Evolutionary conservation across 2,797 vertebrate species (phyloP).

Genomic region (Lepus townsendii): DNA sequence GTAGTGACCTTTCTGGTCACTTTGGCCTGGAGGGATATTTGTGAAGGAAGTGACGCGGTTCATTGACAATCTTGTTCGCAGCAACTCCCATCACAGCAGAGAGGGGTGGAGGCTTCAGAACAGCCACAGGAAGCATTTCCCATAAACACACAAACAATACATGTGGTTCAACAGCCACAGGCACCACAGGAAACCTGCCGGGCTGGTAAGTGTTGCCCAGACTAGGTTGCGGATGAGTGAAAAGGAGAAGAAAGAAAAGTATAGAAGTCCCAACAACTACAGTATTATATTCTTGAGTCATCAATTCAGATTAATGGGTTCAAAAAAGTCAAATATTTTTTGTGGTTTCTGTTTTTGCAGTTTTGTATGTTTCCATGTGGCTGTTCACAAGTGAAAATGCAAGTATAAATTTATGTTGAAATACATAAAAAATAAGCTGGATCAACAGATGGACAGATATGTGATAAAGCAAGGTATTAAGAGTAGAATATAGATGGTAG

Average conservation of each 20-base stretch:
- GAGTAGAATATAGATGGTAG: background rate
- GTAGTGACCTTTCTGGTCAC: background rate
- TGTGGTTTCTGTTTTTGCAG: background rate
- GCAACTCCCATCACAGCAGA: constrained; percentile 46
- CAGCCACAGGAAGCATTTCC: constrained; percentile 63
- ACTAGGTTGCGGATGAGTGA: background rate
- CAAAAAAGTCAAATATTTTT: background rate
- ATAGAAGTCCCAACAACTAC: background rate
- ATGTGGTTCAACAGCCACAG: background rate
- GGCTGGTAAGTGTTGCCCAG: background rate
- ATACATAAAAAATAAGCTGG: background rate
- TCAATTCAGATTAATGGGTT: background rate
- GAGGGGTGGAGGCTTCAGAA: constrained; percentile 51
- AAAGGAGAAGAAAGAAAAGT: background rate
- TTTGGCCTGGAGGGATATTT: constrained; percentile 73
- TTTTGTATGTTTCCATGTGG: background rate
- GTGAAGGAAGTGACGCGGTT: constrained; percentile 67
- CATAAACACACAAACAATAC: constrained; percentile 60
- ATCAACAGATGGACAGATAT: background rate
- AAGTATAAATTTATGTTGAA: background rate
- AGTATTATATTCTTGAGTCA: background rate
- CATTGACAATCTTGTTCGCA: constrained; percentile 65
- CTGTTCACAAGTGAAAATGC: constrained; percentile 40
- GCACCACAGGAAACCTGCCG: constrained; percentile 31
- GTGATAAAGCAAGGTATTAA: background rate